Base-by-base conservation (phyloP, 2,113 vertebrate species). In the Malaclemys terrapin region DNA sequence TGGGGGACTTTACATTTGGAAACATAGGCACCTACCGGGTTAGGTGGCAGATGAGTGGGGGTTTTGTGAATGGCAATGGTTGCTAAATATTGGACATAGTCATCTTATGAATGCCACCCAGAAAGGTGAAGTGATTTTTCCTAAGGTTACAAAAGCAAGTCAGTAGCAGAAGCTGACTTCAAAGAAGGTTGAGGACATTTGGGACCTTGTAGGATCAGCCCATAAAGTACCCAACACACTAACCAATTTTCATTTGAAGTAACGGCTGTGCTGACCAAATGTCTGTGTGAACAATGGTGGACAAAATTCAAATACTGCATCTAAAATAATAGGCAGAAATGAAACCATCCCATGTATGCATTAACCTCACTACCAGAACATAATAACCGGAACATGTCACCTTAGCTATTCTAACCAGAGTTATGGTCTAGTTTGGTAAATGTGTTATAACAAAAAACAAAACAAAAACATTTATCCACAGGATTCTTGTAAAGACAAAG, bases 381-480 rank as follows among this genome's bases (percentile, higher is more conserved):
- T 83, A 31, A 78, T 80, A 19, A 72, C 42, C 12, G 56, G 38
- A 88, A 42, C 20, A 53, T 53, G 3, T 42, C 10, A 53, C 56
- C 35, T 75, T 79, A 86, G 49, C 7, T 57, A 79, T 12, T 38
- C 54, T 56, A 75, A 47, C 13, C 91, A 69, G 24, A 0, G 0
- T 69, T 76, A 22, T 8, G 5, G 80, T 89, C 45, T 4, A 2
- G 80, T 81, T 88, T 84, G n/a, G 52, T 80, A 75, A 82, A 50
- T 22, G 38, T 49, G 47, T 11, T 76, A 5, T 75, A 38, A 38
- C 24, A 53, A 62, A 62, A 62, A 52, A 45, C 80, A 57, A 7
- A 35, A 45, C 76, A 22, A 80, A 42, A 84, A 45, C 78, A 89
- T 62, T 65, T 38, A 82, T 84, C 7, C 47, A 87, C 14, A 84